Base-by-base conservation (phyloP, 2,888 invertebrate genomes). In the Callyntrura sp. region DNA sequence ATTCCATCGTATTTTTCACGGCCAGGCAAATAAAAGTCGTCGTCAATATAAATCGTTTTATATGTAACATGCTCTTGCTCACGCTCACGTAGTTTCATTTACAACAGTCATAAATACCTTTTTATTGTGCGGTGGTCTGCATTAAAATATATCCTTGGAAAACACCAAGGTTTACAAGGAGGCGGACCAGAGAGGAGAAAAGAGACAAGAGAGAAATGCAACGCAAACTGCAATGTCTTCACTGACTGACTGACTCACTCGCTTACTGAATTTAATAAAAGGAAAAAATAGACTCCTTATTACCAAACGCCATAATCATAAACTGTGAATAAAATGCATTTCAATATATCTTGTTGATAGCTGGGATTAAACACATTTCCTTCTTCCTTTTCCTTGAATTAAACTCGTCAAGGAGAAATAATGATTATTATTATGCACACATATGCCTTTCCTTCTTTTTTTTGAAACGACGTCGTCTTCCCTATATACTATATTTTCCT, bases 251-350 rank as follows among this genome's bases (percentile, higher is more conserved):
- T 60, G 17, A 60, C 60, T 60, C 20, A 60, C n/a, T n/a, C n/a
- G n/a, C n/a, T n/a, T n/a, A n/a, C n/a, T n/a, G n/a, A n/a, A n/a
- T n/a, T n/a, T n/a, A n/a, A n/a, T n/a, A n/a, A n/a, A n/a, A n/a
- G n/a, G n/a, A 60, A 60, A 60, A 60, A 11, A 60, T 60, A 60
- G 17, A 20, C 4, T 4, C 8, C 9, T 60, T 45, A 11, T 60
- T 2, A 60, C 60, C 20, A 60, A 4, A n/a, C 60, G n/a, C 55
- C 3, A 55, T 55, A 55, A 60, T 11, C 45, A 45, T 45, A 45
- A 45, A 45, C 45, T 45, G 51, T 51, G 51, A 23, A 11, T 20
- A 62, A 62, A 62, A n/a, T 62, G 62, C 62, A 62, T 62, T 62
- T 62, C 23, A 62, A 62, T 62, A 8, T 62, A 20, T 2, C 17